Evolutionary conservation across 2,113 vertebrate genomes (phyloP).

Genomic region (Brachionichthys hirsutus): DNA sequence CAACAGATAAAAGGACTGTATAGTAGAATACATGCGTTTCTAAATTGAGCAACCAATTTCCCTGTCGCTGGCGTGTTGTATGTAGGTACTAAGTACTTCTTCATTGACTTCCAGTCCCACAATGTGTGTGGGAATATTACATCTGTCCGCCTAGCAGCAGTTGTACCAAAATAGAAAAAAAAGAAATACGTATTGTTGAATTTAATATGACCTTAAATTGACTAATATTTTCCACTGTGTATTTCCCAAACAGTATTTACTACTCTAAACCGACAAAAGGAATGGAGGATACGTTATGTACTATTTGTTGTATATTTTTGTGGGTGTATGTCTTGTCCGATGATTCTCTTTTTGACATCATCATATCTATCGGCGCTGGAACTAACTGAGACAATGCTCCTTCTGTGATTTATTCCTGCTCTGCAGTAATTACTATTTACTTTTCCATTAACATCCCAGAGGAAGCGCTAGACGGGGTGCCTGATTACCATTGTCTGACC

Average conservation of each 20-base stretch:
- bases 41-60: too few relatives aligned
- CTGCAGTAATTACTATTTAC: slow-evolving; percentile 15
- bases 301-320: too few relatives aligned
- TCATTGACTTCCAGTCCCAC: background rate
- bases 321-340: too few relatives aligned
- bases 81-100: too few relatives aligned
- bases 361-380: background rate
- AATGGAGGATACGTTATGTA: too few relatives aligned
- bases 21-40: too few relatives aligned
- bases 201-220: slow-evolving; percentile 19
- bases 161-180: background rate
- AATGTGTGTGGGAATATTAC: background rate
- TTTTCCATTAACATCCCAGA: slow-evolving; percentile 10
- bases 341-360: background rate
- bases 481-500: background rate
- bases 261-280: too few relatives aligned
- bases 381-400: background rate
- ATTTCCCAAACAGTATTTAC: too few relatives aligned
- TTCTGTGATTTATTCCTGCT: background rate
- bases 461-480: background rate
- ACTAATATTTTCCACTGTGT: too few relatives aligned
- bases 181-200: slow-evolving; percentile 26
- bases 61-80: too few relatives aligned
- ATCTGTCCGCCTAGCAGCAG: slow-evolving; percentile 4
- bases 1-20: background rate